Evolutionary conservation across 2,797 vertebrate genomes (phyloP).

Genomic region (Cirrhinus mrigala): DNA sequence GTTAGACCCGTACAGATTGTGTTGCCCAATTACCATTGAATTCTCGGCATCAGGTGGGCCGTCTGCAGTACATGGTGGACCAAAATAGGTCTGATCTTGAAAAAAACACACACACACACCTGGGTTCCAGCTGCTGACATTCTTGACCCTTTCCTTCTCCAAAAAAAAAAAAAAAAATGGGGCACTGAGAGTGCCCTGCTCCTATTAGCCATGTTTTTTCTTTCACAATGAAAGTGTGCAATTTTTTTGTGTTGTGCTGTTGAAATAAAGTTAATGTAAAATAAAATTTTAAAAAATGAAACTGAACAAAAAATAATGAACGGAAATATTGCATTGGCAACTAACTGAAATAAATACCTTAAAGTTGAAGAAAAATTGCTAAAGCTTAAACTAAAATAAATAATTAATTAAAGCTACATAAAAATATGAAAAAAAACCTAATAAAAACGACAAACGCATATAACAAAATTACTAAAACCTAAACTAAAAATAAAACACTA

Average conservation of each 20-base stretch:
- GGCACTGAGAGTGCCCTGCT: background rate
- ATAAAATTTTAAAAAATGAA: background rate
- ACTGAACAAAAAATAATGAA: too few species aligned
- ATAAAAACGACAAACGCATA: too few species aligned
- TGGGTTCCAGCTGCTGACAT: constrained; percentile 19
- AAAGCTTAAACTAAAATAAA: background rate
- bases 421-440: too few species aligned
- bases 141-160: background rate
- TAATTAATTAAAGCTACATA: too few species aligned
- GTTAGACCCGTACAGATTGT: background rate
- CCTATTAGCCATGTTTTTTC: background rate
- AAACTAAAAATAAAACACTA: background rate
- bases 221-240: background rate
- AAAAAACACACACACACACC: background rate
- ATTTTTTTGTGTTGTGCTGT: background rate
- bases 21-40: background rate
- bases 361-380: background rate
- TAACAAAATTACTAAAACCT: too few species aligned
- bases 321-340: too few species aligned
- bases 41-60: background rate
- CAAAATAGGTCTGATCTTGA: background rate
- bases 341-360: background rate
- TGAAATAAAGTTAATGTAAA: background rate
- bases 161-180: background rate
- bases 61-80: constrained; percentile 1